These are phyloP conservation scores for Drosophila peninsularis DNA, from an alignment of 2,888 invertebrate genomes.

Conservation along the genomic window DNA sequence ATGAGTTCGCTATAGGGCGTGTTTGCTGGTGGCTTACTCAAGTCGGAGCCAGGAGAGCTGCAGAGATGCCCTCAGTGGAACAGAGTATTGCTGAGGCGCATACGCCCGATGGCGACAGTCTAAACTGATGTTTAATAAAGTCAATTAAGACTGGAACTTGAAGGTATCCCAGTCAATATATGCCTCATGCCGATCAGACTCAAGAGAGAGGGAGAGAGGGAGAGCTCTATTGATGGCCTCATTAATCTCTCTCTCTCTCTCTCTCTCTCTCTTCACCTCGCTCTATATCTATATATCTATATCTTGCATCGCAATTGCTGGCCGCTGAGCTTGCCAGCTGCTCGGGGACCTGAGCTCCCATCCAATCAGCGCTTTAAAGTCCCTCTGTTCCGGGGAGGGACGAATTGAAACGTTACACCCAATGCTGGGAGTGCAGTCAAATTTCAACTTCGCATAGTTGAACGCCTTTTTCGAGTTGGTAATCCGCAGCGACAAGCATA, in stretches of 20 bases:
- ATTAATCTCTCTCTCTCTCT: neutral
- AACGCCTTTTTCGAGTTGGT: constrained; percentile 58
- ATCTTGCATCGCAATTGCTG: constrained; percentile 8
- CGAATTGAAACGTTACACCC: constrained; percentile 68
- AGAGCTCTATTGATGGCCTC: too few species aligned
- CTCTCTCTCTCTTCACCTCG: neutral
- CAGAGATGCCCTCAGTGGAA: too few species aligned
- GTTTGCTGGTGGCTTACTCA: neutral
- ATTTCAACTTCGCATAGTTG: constrained; percentile 37
- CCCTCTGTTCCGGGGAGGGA: constrained; percentile 33
- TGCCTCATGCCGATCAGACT: too few species aligned
- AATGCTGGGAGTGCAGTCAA: constrained; percentile 41
- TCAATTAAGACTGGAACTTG: too few species aligned
- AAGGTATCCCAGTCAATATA: too few species aligned
- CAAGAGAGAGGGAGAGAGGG: too few species aligned
- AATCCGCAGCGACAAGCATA: constrained; percentile 54
- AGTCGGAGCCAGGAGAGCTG: too few species aligned
- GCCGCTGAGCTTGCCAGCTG: neutral
- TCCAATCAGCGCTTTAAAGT: constrained; percentile 38
- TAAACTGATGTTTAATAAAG: too few species aligned
- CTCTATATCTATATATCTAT: too few species aligned
- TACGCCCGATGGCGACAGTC: neutral
- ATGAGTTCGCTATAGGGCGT: neutral
- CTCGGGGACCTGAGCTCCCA: constrained; percentile 8
- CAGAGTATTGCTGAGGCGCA: neutral